Base-by-base conservation (phyloP, 1,140 invertebrate species). In the Orchesella cincta region DNA sequence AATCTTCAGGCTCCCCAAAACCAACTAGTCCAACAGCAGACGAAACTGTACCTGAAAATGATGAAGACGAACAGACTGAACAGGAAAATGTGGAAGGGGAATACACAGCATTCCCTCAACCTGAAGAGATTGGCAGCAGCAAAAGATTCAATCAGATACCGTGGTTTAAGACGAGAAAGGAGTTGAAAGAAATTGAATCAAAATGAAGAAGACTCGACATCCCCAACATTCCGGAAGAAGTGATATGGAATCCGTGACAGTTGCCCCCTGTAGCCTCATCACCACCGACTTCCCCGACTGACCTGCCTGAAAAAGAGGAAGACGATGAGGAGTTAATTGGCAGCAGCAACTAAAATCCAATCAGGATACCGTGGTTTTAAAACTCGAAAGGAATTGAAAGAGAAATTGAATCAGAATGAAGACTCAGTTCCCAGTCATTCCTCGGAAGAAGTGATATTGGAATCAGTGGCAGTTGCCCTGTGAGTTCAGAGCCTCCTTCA, bases 141-240 rank as follows among this genome's bases (percentile, higher is more conserved):
- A 18, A 90, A 92, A 90, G 83, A 93, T 93, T 73, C 92, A 93
- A 84, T 91, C 91, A 36, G 89, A 73, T 92, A 91, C 84, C 87
- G 91, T 70, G 92, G 91, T 92, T 92, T 81, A 87, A 90, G 76
- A 89, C 91, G 0, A 85, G 92, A 34, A 92, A 92, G 82, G 88
- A 89, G 76, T 82, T 91, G 46, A 79, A 82, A 76, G 54, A 75
- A 64, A 20, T 12, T 12, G 20, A 46, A 46, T 46, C 8, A 46
- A 46, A 46, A 46, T 46, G 39, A 46, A 46, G 8, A 8, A 46
- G 8, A 12, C 39, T 46, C 39, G n/a, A n/a, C n/a, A n/a, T n/a
- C n/a, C n/a, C n/a, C n/a, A n/a, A n/a, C n/a, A n/a, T n/a, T n/a
- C n/a, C n/a, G n/a, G n/a, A n/a, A n/a, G n/a, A n/a, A n/a, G n/a